Evolutionary conservation across 2,888 invertebrate species (phyloP), one percentile per base, ranked within the genome.

Genomic region (Andrena haemorrhoa): DNA sequence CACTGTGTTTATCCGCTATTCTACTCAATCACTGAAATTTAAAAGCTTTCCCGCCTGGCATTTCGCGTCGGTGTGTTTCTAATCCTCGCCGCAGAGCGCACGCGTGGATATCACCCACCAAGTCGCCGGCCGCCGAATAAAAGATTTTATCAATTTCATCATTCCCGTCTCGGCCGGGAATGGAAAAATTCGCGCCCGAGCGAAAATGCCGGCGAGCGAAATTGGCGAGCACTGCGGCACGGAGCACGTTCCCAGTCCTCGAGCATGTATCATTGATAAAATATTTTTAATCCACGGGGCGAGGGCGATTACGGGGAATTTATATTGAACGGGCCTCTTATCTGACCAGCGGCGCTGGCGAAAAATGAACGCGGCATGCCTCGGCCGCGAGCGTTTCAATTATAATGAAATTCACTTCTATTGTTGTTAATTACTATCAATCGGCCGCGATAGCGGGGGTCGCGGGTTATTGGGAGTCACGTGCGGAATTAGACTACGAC

Each of bases 401-500:
- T 82, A 82, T 75, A 78, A 83, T 83, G 74, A 68, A 83, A 83
- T 75, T 82, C 49, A 35, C 63, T 71, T 35, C 74, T 78, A 82
- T 78, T 78, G 75, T 80, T 61, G 75, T 83, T 78, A 83, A 78
- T 78, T 71, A 29, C 20, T 82, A 75, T 80, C 68, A 75, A 80
- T 69, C 53, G 61, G 2, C 10, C 0, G 2, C n/a, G 82, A 82
- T 83, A 83, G 68, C 16, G 6, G 69, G 51, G 83, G 74, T 83
- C 83, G 41, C 41, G 65, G 83, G 83, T 83, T 75, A 83, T 68
- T 82, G 33, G 49, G 31, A 82, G 31, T 83, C 82, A 82, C 74
- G 82, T 78, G 78, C 53, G 68, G 83, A 83, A 83, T 68, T 83
- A 83, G 82, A 82, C 82, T 82, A 70, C 75, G 68, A 81, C 69